Evolutionary conservation across 2,113 vertebrate genomes (phyloP), one percentile per base, ranked within the genome.

Genomic region (Microtus ochrogaster): DNA sequence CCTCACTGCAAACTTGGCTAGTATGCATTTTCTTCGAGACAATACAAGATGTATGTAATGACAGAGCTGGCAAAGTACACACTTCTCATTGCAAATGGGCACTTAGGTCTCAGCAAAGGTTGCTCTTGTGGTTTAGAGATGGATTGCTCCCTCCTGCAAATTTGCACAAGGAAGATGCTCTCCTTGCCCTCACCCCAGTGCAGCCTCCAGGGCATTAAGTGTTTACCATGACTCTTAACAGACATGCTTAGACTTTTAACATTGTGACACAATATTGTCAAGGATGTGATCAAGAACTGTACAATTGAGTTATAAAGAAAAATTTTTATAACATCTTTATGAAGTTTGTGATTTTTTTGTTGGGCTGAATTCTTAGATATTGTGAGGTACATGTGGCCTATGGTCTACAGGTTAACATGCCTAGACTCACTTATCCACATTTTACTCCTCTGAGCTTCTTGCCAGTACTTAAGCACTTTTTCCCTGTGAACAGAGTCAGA

Each of bases 1-100:
- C 30, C 7, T 74, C n/a, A 22, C 14, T 76, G n/a, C 12, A 92
- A 65, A 49, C 52, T 36, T 36, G 72, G 26, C 14, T 10, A 77
- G 39, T 1, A 0, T 65, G 52, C 21, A 4, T 92, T 92, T 93
- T 70, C 16, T 52, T 76, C 28, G 33, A 63, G 63, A 92, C 79
- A 61, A 81, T 72, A 21, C 44, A 58, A 91, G 49, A 30, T 78
- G 28, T 58, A n/a, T 55, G 22, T 72, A 76, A 70, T 3, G 16
- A 19, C 7, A 47, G 58, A 82, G 66, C 21, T 14, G 30, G 94
- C 52, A 89, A 44, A 30, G 49, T 26, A 52, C 73, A 49, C 10
- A 81, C 70, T 14, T 89, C 47, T 90, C 11, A 68, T 88, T 96
- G 92, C 70, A 74, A 68, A 91, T 11, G 66, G 70, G 58, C 44